Evolutionary conservation across 2,113 vertebrate genomes (phyloP).

Genomic region (Tiliqua scincoides): DNA sequence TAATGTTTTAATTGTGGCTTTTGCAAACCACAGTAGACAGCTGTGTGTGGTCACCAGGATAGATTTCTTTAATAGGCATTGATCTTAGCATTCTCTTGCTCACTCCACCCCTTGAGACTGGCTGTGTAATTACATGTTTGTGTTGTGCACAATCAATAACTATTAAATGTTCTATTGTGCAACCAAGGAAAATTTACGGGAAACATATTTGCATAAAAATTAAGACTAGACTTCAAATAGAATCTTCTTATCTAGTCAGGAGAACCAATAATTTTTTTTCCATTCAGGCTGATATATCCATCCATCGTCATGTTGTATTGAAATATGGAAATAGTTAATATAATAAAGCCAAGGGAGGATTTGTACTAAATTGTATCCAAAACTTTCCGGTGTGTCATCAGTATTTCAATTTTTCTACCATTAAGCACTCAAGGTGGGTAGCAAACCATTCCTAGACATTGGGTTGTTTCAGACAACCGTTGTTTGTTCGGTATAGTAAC

Average conservation of each 20-base stretch:
- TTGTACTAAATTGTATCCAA: not conserved
- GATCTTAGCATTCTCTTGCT: not conserved
- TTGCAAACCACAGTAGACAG: not conserved
- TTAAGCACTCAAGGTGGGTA: too few species aligned
- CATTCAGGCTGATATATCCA: not conserved
- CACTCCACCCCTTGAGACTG: not conserved
- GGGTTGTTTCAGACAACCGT: too few species aligned
- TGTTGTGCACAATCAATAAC: not conserved
- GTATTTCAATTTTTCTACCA: too few species aligned
- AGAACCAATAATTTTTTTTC: not conserved
- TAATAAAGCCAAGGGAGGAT: not conserved
- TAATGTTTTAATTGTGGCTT: not conserved
- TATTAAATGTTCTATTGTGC: not conserved
- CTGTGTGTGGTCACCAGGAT: not conserved
- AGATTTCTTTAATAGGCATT: not conserved
- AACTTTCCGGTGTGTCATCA: too few species aligned
- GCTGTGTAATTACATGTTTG: not conserved
- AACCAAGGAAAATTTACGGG: not conserved
- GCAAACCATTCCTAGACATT: too few species aligned
- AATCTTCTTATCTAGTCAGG: not conserved
- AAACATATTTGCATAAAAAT: not conserved
- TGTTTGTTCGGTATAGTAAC: too few species aligned
- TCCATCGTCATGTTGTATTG: not conserved
- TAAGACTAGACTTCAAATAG: not conserved
- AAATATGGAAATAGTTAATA: not conserved